Evolutionary conservation across 2,113 vertebrate genomes (phyloP).

Genomic region (Anoura caudifer): DNA sequence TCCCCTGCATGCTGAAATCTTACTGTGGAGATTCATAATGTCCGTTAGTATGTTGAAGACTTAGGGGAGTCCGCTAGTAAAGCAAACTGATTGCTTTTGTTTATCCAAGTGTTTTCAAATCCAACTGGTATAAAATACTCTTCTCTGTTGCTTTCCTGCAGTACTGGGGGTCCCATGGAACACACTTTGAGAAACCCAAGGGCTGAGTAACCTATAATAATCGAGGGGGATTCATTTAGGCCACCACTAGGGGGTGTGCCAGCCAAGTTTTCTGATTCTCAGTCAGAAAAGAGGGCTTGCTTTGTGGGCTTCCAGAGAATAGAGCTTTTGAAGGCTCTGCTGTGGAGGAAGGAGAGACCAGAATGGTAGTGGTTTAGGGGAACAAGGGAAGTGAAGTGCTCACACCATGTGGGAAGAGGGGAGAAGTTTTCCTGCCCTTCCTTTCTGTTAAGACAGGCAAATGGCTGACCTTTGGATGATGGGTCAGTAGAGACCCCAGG

Average conservation of each 20-base stretch:
- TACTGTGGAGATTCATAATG: neutral
- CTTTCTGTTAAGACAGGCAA: conserved; percentile 47
- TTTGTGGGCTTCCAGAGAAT: neutral
- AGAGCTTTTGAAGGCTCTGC: neutral
- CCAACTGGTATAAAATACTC: neutral
- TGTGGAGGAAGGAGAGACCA: neutral
- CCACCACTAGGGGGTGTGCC: conserved; percentile 72
- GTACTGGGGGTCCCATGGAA: neutral
- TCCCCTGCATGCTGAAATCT: neutral
- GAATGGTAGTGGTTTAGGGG: neutral
- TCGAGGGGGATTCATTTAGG: conserved; percentile 56
- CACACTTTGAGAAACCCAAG: neutral
- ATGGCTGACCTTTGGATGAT: conserved; percentile 46
- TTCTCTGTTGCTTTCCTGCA: neutral
- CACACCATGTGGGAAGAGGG: conserved; percentile 49
- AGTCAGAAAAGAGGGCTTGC: neutral
- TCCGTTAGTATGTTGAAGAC: neutral
- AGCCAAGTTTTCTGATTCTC: conserved; percentile 54
- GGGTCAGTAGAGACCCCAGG: conserved; percentile 36
- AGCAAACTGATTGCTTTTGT: neutral
- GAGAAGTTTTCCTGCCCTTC: conserved; percentile 27
- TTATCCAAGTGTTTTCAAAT: neutral
- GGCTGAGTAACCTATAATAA: neutral
- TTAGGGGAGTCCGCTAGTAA: neutral
- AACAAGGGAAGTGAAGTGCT: neutral